Conservation (phyloP, 2,113 vertebrate genomes). For the Pardalotus punctatus region DNA sequence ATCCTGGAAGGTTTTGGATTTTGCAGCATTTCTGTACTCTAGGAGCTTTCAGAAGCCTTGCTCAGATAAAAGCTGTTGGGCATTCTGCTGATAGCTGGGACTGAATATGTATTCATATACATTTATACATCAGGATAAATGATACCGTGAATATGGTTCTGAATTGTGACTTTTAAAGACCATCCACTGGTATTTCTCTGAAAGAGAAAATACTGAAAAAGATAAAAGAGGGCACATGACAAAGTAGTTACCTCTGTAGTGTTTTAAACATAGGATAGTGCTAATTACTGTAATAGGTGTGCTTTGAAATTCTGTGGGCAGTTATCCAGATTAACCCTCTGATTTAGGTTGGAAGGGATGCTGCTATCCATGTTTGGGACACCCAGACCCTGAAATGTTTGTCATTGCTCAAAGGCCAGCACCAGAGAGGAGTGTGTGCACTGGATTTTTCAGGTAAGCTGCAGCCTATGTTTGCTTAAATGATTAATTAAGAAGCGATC, state of each 20-base stretch:
- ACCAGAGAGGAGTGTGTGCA: constrained; percentile 91
- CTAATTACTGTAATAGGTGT: not conserved
- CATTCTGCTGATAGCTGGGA: not conserved
- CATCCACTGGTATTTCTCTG: not conserved
- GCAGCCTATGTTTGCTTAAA: not conserved
- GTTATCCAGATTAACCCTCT: not conserved
- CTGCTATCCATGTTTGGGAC: constrained; percentile 94
- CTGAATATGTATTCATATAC: not conserved
- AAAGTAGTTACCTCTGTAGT: not conserved
- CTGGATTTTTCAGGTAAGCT: constrained; percentile 92
- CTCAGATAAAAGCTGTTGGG: not conserved
- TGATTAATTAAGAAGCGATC: not conserved
- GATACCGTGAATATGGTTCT: not conserved
- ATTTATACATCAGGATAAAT: not conserved
- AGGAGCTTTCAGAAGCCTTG: not conserved
- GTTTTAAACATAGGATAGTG: not conserved
- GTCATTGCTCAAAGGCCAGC: constrained; percentile 90
- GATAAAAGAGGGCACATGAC: not conserved
- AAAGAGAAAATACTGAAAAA: not conserved
- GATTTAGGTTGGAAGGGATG: constrained; percentile 91
- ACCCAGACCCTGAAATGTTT: constrained; percentile 91
- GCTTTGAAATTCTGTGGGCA: not conserved
- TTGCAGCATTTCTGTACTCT: not conserved
- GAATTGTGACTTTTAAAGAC: not conserved
- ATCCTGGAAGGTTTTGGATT: not conserved